phyloP scores from a whole-genome alignment of 30 jellyfish, hydroid and myxozoan species.

The Hydractinia echinata region DNA sequence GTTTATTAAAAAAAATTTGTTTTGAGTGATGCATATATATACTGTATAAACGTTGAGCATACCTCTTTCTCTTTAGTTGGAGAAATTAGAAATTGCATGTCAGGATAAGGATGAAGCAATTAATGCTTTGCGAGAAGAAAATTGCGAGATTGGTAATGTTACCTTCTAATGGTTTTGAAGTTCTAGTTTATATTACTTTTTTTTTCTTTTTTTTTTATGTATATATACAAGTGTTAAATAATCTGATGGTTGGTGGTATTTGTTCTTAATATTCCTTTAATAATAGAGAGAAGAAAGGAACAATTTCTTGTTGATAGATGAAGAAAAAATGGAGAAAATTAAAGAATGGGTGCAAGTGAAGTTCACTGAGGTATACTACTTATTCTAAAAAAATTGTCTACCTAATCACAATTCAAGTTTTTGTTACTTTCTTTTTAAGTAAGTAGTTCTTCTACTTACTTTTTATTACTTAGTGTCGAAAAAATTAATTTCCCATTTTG shows the following conservation, averaged over 20 bases:
- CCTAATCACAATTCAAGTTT: too few species aligned
- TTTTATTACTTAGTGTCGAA: too few species aligned
- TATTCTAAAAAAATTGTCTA: not conserved
- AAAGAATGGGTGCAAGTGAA: conserved; percentile 77
- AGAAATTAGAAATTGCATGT: conserved; percentile 32
- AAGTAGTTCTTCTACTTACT: too few species aligned
- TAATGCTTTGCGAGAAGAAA: conserved; percentile 53
- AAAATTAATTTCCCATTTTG: too few species aligned
- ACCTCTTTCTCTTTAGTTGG: conserved; percentile 14
- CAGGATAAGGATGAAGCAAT: conserved; percentile 71
- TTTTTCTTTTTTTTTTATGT: not conserved
- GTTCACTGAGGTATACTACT: conserved; percentile 50
- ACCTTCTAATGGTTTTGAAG: not conserved
- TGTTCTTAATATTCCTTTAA: not conserved
- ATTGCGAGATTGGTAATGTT: conserved; percentile 61
- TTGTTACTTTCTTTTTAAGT: too few species aligned
- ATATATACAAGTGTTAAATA: not conserved
- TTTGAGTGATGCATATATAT: not conserved
- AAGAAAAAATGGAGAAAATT: conserved; percentile 67
- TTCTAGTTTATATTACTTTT: not conserved
- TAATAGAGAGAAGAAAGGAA: conserved; percentile 72
- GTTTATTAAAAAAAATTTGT: not conserved
- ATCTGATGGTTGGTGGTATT: not conserved
- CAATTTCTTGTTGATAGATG: conserved; percentile 56
- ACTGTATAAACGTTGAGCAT: not conserved